Evolutionary conservation across 30 jellyfish, hydroid and myxozoan species (phyloP).

Genomic region (Aurelia aurita): DNA sequence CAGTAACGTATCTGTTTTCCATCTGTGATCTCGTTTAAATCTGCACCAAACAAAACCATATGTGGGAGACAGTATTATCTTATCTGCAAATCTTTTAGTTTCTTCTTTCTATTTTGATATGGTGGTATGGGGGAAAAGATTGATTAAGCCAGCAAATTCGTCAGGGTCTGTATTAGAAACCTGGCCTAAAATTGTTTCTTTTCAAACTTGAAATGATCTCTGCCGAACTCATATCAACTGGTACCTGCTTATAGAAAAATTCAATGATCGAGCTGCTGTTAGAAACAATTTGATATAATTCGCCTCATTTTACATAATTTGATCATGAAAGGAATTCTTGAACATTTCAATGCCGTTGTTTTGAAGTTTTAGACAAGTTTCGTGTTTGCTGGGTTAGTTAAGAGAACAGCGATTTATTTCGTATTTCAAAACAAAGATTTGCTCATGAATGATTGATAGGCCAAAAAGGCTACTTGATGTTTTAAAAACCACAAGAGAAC

Average conservation of each 20-base stretch:
- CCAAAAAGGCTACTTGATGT: conserved; percentile 67
- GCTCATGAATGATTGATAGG: conserved; percentile 59
- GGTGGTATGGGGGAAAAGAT: too few species aligned
- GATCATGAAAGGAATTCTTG: too few species aligned
- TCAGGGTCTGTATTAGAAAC: neutral
- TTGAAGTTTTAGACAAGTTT: neutral
- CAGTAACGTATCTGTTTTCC: neutral
- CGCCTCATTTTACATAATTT: too few species aligned
- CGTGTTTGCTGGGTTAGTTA: conserved; percentile 11
- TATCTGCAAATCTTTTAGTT: too few species aligned
- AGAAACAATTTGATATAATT: neutral
- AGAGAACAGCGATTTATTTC: conserved; percentile 61
- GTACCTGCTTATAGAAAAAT: conserved; percentile 57
- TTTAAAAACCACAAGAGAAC: neutral
- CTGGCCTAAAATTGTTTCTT: conserved; percentile 23
- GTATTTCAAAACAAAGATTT: conserved; percentile 40
- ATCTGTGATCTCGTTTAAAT: neutral
- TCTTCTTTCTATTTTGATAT: too few species aligned
- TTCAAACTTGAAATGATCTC: conserved; percentile 56
- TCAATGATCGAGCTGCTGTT: neutral
- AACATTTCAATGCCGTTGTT: too few species aligned
- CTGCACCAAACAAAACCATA: conserved; percentile 14
- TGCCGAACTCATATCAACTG: conserved; percentile 57
- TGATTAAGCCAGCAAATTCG: too few species aligned
- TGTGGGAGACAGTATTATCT: neutral